Conservation (phyloP, 2,797 vertebrate genomes). For the Peromyscus nudipes region DNA sequence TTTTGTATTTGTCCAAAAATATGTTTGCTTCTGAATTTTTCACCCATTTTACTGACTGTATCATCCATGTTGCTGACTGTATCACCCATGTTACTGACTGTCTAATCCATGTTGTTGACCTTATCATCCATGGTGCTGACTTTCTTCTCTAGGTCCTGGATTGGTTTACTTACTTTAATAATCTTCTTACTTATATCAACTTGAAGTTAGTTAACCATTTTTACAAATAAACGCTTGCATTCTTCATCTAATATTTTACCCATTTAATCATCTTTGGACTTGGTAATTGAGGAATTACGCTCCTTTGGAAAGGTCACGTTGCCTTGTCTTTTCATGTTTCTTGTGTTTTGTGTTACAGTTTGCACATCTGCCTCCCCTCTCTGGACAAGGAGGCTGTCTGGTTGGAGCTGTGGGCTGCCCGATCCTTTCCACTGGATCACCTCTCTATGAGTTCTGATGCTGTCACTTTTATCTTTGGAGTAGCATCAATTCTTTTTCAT, state of each 20-base stretch:
- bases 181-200: not conserved
- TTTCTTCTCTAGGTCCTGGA: not conserved
- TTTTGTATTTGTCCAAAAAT: not conserved
- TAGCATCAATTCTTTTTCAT: not conserved
- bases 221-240: not conserved
- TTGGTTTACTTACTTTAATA: not conserved
- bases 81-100: not conserved
- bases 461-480: not conserved
- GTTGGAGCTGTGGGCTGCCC: not conserved
- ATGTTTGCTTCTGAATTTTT: not conserved
- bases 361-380: too few species aligned
- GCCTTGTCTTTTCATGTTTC: not conserved
- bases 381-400: not conserved
- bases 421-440: not conserved
- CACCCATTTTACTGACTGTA: too few species aligned
- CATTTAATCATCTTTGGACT: not conserved
- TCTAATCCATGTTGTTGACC: not conserved
- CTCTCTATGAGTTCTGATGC: not conserved
- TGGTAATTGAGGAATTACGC: not conserved
- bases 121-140: not conserved
- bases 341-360: not conserved
- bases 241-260: not conserved
- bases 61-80: not conserved
- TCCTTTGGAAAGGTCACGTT: not conserved
- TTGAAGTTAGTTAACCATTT: not conserved